Evolutionary conservation across 2,797 vertebrate genomes (phyloP).

Genomic region (Lates japonicus): DNA sequence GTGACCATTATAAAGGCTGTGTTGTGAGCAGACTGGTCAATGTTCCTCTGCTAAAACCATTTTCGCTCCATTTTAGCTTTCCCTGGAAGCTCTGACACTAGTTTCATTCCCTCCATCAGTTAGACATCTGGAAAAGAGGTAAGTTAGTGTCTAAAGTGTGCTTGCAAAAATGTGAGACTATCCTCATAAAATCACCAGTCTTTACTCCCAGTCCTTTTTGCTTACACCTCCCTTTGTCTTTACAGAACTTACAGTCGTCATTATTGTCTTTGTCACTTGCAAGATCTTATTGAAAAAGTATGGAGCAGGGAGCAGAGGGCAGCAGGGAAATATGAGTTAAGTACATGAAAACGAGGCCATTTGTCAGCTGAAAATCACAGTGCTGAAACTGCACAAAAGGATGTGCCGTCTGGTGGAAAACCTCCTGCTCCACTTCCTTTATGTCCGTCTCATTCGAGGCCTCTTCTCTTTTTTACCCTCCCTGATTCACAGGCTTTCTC

Average conservation of each 20-base stretch:
- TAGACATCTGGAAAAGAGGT: neutral
- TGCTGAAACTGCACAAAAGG: slow-evolving; percentile 29
- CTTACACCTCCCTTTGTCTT: neutral
- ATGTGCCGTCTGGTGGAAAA: neutral
- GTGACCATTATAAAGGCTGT: neutral
- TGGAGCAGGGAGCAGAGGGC: neutral
- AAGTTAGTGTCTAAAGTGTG: neutral
- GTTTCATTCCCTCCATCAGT: neutral
- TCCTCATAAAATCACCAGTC: neutral
- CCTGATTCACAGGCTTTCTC: neutral
- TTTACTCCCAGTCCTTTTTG: neutral
- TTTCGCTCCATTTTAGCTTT: slow-evolving; percentile 27
- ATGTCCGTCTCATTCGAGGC: slow-evolving; percentile 24
- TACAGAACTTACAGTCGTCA: neutral
- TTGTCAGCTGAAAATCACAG: neutral
- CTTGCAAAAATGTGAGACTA: slow-evolving; percentile 8
- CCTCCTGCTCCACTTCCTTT: neutral
- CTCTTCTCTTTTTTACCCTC: slow-evolving; percentile 4
- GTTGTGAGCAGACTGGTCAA: slow-evolving; percentile 20
- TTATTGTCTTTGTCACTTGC: neutral
- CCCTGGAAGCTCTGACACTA: neutral
- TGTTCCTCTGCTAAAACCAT: slow-evolving; percentile 54
- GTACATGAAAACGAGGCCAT: neutral
- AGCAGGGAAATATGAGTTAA: neutral
- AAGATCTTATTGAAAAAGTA: neutral